Evolutionary conservation across 2,888 invertebrate genomes (phyloP).

Genomic region (Erynnis tages): DNA sequence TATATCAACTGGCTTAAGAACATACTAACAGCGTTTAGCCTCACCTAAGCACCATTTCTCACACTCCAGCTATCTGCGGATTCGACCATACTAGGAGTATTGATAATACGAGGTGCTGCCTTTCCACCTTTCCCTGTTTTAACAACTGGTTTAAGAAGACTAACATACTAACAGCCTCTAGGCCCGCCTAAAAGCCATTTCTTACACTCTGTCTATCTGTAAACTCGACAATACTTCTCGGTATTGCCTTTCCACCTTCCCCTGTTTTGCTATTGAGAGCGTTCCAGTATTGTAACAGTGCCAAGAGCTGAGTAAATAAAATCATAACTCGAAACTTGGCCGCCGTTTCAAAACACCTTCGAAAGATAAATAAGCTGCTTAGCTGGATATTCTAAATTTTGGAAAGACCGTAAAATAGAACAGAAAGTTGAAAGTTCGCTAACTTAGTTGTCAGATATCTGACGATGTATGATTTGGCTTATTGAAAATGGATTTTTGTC

Average conservation of each 20-base stretch:
- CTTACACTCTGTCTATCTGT: not conserved
- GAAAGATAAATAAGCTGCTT: slow-evolving; percentile 24
- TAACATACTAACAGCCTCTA: too few relatives aligned
- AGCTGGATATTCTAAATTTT: slow-evolving; percentile 8
- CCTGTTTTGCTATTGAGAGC: slow-evolving; percentile 20
- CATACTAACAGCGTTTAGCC: too few relatives aligned
- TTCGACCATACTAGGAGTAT: not conserved
- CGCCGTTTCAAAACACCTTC: slow-evolving; percentile 20
- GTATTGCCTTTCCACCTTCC: not conserved
- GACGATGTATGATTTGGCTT: too few relatives aligned
- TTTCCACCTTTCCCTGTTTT: slow-evolving; percentile 10
- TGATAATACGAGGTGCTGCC: not conserved
- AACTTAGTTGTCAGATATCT: too few relatives aligned
- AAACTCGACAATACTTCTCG: not conserved
- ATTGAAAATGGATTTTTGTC: too few relatives aligned
- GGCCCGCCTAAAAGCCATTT: too few relatives aligned
- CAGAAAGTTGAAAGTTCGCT: not conserved
- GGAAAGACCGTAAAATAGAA: not conserved
- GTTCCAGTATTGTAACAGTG: slow-evolving; percentile 20
- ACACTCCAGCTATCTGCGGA: not conserved
- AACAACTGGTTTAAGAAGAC: too few relatives aligned
- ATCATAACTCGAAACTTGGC: slow-evolving; percentile 26
- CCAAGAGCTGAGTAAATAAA: slow-evolving; percentile 27
- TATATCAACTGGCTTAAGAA: too few relatives aligned
- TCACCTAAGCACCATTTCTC: not conserved